A percentile compares a stretch with the other conserved stretches of the same genome.
phyloP scores from a whole-genome alignment of 2,888 invertebrate genomes.

The Chloromyia formosa region DNA sequence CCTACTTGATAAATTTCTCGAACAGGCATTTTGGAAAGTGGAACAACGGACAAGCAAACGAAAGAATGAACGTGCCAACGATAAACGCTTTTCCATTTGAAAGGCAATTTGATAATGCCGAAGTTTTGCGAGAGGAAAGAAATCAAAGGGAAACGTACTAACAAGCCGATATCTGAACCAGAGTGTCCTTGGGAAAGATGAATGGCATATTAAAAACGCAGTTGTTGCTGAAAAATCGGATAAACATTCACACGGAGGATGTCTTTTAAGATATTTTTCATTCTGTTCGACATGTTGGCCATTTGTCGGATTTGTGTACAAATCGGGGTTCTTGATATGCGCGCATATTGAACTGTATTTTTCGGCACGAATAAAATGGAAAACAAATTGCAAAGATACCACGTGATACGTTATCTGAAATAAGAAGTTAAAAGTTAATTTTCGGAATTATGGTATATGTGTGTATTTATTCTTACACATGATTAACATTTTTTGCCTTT shows the following conservation, averaged over 20 bases:
- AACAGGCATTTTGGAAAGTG: background rate
- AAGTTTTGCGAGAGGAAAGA: background rate
- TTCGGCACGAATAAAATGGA: too few relatives aligned
- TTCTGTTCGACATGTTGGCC: background rate
- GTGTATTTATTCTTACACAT: too few relatives aligned
- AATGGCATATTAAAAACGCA: slow-evolving; percentile 14
- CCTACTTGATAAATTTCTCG: slow-evolving; percentile 35
- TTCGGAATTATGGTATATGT: too few relatives aligned
- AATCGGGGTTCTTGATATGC: background rate
- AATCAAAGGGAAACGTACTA: background rate
- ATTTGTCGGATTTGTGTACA: background rate
- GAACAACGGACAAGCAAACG: slow-evolving; percentile 12
- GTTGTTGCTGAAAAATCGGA: slow-evolving; percentile 2
- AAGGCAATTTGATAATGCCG: slow-evolving; percentile 24
- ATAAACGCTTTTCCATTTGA: slow-evolving; percentile 21
- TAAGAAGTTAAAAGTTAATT: too few relatives aligned
- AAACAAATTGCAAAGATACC: too few relatives aligned
- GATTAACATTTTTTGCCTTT: too few relatives aligned
- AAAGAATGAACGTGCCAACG: background rate
- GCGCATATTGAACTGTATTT: too few relatives aligned
- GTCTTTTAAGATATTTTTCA: slow-evolving; percentile 11
- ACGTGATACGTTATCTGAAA: too few relatives aligned
- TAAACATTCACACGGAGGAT: slow-evolving; percentile 19
- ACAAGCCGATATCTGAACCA: slow-evolving; percentile 7
- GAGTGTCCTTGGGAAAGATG: slow-evolving; percentile 9